Evolutionary conservation across 2,888 invertebrate species (phyloP).

Genomic region (Latrodectus elegans): DNA sequence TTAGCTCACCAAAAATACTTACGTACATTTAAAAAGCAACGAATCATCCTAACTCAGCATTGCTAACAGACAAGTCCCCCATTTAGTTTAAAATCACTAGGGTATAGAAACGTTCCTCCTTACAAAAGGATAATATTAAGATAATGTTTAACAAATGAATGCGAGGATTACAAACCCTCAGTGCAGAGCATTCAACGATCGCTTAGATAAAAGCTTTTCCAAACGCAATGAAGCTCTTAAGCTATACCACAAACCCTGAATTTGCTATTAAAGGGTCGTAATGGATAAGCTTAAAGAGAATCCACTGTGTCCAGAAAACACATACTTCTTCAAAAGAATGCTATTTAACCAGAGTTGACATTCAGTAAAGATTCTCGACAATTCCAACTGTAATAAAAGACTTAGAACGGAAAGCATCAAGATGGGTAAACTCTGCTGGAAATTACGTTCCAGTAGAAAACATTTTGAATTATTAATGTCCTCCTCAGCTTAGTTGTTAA

Average conservation of each 20-base stretch:
- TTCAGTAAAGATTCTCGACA: neutral
- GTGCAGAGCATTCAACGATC: neutral
- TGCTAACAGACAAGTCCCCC: no score
- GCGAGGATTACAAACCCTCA: neutral
- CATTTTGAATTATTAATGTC: neutral
- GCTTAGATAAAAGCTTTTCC: constrained; percentile 3
- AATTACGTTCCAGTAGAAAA: neutral
- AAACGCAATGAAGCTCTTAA: neutral
- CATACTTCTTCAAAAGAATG: no score
- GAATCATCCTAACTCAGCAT: no score
- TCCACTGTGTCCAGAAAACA: no score
- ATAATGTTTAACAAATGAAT: neutral
- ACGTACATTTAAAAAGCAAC: no score
- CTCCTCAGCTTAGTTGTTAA: neutral
- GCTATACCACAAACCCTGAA: neutral
- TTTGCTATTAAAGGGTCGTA: no score
- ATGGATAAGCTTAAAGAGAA: no score
- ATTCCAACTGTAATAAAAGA: neutral
- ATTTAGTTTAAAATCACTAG: no score
- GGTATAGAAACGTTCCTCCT: neutral
- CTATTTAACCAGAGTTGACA: no score
- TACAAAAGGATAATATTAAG: neutral
- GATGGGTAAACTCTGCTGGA: neutral
- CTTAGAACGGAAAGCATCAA: neutral
- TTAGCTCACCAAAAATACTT: no score